Evolutionary conservation across 2,888 invertebrate genomes (phyloP), one percentile per base, ranked within the genome.

Genomic region (Arge pagana): DNA sequence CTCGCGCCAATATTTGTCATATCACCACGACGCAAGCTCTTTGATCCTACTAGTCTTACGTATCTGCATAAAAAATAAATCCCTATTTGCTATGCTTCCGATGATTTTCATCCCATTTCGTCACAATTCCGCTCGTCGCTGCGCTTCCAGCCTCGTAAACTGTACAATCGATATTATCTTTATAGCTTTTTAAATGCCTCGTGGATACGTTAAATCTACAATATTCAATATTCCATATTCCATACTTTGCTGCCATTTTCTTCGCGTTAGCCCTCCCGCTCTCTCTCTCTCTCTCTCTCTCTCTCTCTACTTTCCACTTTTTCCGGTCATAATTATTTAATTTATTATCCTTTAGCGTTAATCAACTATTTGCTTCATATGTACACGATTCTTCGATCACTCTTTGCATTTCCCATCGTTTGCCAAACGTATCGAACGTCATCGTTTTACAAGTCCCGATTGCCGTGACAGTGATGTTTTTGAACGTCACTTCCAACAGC

Each of bases 1-100:
- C 56, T 59, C 60, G 53, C 55, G 58, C 63, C 62, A 63, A 63
- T 63, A 63, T 63, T 63, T 62, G 63, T 63, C 63, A 63, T 62
- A 62, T 62, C 63, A 63, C 62, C 58, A 60, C 57, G 60, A 54
- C 52, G 62, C 63, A 62, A 61, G 61, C 61, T 62, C 61, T 60
- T 58, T n/a, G n/a, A n/a, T n/a, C 15, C 57, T 62, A 61, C 62
- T 64, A 52, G n/a, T n/a, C 64, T 70, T 58, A 63, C n/a, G n/a
- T n/a, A n/a, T n/a, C n/a, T n/a, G 65, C 73, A 68, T 74, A 74
- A 74, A 75, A 75, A 75, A 75, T 75, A 75, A 74, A 72, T 67
- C 70, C 61, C 67, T 71, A 72, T 67, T 52, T 66, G 63, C 67
- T 67, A 68, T 58, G 45, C 52, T 24, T 52, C 39, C 33, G 31